Evolutionary conservation across 1,140 invertebrate genomes (phyloP).

Genomic region (Drosophila arizonae): DNA sequence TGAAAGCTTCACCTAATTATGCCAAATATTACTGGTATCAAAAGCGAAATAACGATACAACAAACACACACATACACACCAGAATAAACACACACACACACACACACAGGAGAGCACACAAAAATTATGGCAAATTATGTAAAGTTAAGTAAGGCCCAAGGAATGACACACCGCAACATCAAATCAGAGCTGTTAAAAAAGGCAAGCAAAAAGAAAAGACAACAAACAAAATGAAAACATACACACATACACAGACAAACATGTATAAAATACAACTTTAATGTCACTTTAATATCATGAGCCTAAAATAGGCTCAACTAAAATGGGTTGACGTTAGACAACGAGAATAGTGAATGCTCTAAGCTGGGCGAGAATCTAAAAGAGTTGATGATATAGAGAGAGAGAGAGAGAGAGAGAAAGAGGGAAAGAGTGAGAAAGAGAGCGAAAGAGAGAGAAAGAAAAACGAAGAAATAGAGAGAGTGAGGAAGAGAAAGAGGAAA

Average conservation of each 20-base stretch:
- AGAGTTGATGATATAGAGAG: too few species aligned
- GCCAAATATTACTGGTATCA: constrained; percentile 48
- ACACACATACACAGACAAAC: not conserved
- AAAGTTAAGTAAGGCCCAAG: constrained; percentile 46
- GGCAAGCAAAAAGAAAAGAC: not conserved
- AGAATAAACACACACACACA: not conserved
- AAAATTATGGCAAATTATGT: constrained; percentile 58
- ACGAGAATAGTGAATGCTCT: too few species aligned
- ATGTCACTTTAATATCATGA: too few species aligned
- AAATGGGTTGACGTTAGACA: too few species aligned
- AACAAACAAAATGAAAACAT: constrained; percentile 22
- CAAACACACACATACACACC: not conserved
- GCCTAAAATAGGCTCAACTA: too few species aligned
- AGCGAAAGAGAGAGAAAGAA: too few species aligned
- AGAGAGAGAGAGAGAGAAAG: too few species aligned
- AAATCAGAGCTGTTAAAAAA: constrained; percentile 18
- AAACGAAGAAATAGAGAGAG: too few species aligned
- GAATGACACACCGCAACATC: constrained; percentile 25
- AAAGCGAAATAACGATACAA: constrained; percentile 14
- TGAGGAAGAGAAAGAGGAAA: too few species aligned
- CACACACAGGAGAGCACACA: constrained; percentile 13
- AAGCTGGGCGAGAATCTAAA: too few species aligned
- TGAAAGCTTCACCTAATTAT: constrained; percentile 52
- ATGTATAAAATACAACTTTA: constrained; percentile 1
- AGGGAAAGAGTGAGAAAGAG: too few species aligned